Evolutionary conservation across 2,888 invertebrate genomes (phyloP).

Genomic region (Dynastes tityus): DNA sequence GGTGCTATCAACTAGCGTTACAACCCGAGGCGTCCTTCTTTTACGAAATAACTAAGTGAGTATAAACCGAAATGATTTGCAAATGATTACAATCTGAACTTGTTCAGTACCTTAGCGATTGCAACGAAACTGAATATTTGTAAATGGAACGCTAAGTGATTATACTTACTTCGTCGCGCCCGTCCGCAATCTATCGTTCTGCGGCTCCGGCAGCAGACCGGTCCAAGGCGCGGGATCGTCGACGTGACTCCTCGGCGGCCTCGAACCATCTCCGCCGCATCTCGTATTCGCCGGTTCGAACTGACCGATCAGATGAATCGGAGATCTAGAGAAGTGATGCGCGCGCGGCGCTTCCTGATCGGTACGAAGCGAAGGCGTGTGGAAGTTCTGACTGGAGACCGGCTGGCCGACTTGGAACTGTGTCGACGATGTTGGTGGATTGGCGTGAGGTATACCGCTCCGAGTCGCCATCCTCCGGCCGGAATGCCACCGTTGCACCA

Average conservation of each 20-base stretch:
- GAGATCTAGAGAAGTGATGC: conserved; percentile 25
- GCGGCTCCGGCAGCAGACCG: conserved; percentile 64
- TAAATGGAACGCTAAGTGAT: too few relatives aligned
- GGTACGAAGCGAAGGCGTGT: conserved; percentile 1
- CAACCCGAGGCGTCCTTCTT: too few relatives aligned
- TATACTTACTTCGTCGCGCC: conserved; percentile 10
- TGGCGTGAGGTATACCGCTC: neutral
- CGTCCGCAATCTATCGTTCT: conserved; percentile 57
- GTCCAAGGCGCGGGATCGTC: conserved; percentile 61
- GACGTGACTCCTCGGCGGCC: conserved; percentile 25
- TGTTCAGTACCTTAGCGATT: too few relatives aligned
- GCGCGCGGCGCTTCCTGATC: neutral
- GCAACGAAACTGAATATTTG: too few relatives aligned
- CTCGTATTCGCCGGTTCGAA: neutral
- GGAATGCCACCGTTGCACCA: conserved; percentile 77
- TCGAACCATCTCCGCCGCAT: neutral
- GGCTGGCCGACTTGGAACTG: conserved; percentile 67
- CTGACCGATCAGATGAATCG: neutral
- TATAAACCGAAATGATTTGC: too few relatives aligned
- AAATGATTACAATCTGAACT: too few relatives aligned
- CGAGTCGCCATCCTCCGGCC: conserved; percentile 73
- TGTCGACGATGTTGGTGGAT: conserved; percentile 47
- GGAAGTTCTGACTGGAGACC: conserved; percentile 66
- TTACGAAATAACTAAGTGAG: too few relatives aligned
- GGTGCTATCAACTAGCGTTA: too few relatives aligned